Percentiles rank a stretch among this genome's conserved stretches.
phyloP scores from a whole-genome alignment of 2,888 invertebrate genomes.

The Ypsolopha scabrella region DNA sequence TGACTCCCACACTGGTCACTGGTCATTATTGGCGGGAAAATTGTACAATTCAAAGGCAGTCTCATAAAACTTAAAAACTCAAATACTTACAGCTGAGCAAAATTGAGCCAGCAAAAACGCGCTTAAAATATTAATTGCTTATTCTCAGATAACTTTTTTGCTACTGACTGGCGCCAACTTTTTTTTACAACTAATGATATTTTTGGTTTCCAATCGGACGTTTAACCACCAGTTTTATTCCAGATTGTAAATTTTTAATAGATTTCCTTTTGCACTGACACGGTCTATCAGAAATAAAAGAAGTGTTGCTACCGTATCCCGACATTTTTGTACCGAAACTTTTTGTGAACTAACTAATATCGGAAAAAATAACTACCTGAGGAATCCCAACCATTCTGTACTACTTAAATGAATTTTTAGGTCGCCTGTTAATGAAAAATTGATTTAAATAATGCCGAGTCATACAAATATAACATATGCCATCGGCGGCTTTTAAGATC shows the following conservation, averaged over 20 bases:
- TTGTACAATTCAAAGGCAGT: too few species aligned
- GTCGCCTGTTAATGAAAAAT: background rate
- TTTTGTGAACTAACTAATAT: constrained; percentile 11
- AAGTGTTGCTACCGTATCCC: constrained; percentile 59
- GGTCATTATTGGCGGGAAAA: too few species aligned
- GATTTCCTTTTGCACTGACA: constrained; percentile 55
- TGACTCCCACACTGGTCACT: background rate
- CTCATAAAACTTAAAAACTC: too few species aligned
- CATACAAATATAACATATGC: constrained; percentile 40
- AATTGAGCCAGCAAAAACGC: too few species aligned
- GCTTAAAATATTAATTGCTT: background rate
- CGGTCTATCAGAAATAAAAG: constrained; percentile 46
- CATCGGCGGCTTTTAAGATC: constrained; percentile 46
- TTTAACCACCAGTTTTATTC: constrained; percentile 22
- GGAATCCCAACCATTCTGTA: background rate
- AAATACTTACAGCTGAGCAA: too few species aligned
- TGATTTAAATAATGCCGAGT: constrained; percentile 43
- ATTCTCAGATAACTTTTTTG: background rate
- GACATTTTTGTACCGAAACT: constrained; percentile 16
- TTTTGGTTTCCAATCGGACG: constrained; percentile 21
- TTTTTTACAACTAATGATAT: background rate
- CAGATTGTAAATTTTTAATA: constrained; percentile 38
- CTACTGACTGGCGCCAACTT: constrained; percentile 2
- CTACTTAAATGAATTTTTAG: background rate
- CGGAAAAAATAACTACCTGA: constrained; percentile 45